These are phyloP conservation scores for Ptychochromis oligacanthus DNA, from an alignment of 2,113 vertebrate genomes.

Conservation along the genomic window DNA sequence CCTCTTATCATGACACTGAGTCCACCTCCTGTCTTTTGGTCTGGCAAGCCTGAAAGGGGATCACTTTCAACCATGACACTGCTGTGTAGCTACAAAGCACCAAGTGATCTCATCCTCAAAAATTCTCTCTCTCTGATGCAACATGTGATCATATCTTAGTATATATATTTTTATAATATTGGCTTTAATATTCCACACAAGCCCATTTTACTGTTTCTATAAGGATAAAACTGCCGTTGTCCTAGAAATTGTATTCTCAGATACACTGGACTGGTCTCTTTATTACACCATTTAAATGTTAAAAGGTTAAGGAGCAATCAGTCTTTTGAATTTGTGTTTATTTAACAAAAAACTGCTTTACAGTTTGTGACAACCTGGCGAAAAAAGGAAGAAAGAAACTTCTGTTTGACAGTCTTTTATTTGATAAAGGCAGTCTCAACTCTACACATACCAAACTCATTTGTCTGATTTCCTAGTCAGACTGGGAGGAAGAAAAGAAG, in stretches of 20 bases:
- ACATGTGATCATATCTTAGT: background rate
- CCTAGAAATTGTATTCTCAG: background rate
- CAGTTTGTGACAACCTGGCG: background rate
- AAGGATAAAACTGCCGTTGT: background rate
- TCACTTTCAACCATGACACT: conserved; percentile 26
- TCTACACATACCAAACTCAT: conserved; percentile 14
- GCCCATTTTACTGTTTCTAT: background rate
- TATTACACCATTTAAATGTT: background rate
- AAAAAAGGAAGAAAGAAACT: background rate
- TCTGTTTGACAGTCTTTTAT: background rate
- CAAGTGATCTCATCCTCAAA: conserved; percentile 15
- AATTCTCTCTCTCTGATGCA: background rate
- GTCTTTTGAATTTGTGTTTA: background rate
- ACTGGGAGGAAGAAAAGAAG: conserved; percentile 23
- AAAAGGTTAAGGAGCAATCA: background rate
- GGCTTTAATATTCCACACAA: background rate
- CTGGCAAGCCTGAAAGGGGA: conserved; percentile 30
- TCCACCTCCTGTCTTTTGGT: conserved; percentile 36
- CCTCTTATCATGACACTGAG: conserved; percentile 22
- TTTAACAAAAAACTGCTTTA: background rate
- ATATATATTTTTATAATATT: background rate
- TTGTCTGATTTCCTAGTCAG: conserved; percentile 23
- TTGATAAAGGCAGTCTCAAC: conserved; percentile 7
- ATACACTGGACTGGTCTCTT: background rate
- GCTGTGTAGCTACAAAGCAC: background rate